phyloP scores from a whole-genome alignment of 1,140 invertebrate genomes.

The Teleopsis dalmanni region DNA sequence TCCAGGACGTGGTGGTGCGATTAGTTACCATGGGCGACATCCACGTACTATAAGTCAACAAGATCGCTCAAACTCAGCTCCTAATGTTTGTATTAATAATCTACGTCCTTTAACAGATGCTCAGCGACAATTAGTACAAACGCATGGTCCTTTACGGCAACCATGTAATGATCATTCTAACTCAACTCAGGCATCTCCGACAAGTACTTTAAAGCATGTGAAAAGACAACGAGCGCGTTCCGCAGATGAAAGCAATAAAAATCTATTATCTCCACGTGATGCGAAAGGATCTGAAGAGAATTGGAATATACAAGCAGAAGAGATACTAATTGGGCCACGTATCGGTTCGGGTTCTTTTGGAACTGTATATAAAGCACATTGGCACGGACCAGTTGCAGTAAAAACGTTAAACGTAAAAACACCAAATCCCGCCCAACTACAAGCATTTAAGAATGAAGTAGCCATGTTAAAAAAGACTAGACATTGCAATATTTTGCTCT shows the following conservation, averaged over 20 bases:
- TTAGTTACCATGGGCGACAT: constrained; percentile 49
- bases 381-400: constrained; percentile 96
- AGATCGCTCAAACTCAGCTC: constrained; percentile 90
- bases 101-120: constrained; percentile 54
- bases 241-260: constrained; percentile 87
- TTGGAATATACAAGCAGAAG: constrained; percentile 67
- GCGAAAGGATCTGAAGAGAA: constrained; percentile 74
- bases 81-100: constrained; percentile 89
- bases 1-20: constrained; percentile 42
- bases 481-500: constrained; percentile 95
- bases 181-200: constrained; percentile 70
- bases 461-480: constrained; percentile 86
- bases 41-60: constrained; percentile 68
- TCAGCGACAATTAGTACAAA: constrained; percentile 44
- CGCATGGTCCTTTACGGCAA: constrained; percentile 33
- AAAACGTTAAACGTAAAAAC: constrained; percentile 97
- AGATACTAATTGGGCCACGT: constrained; percentile 81
- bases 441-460: constrained; percentile 99
- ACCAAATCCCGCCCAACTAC: constrained; percentile 88
- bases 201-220: constrained; percentile 59
- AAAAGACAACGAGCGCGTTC: constrained; percentile 76
- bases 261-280: constrained; percentile 70
- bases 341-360: constrained; percentile 98
- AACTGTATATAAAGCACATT: constrained; percentile 95
- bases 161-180: constrained; percentile 53